Evolutionary conservation across 2,113 vertebrate genomes (phyloP).

Genomic region (Psammodynastes pulverulentus): DNA sequence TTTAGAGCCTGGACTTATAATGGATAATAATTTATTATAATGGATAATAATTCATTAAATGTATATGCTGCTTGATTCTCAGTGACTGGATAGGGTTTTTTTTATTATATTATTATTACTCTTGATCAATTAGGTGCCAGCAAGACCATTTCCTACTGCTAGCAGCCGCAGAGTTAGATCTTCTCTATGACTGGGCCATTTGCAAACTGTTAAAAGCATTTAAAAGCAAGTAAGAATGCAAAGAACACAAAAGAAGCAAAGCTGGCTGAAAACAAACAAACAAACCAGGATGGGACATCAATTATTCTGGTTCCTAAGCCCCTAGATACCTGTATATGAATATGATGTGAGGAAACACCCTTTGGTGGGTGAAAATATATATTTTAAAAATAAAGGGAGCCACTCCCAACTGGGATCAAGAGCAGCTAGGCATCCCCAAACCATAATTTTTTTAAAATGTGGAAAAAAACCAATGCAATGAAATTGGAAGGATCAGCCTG

Average conservation of each 20-base stretch:
- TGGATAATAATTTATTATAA: background rate
- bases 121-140: background rate
- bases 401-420: background rate
- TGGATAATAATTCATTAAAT: background rate
- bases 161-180: background rate
- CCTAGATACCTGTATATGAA: background rate
- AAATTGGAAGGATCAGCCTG: background rate
- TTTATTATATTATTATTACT: too few relatives aligned
- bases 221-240: background rate
- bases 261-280: background rate
- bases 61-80: background rate
- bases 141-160: background rate
- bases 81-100: background rate
- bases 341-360: background rate
- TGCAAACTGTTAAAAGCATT: background rate
- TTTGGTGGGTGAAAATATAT: background rate
- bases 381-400: background rate
- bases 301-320: background rate
- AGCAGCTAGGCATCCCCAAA: background rate
- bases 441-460: background rate
- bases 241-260: background rate
- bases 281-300: background rate
- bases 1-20: background rate
- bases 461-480: background rate
- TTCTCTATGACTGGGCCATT: background rate